Evolutionary conservation across 2,888 invertebrate species (phyloP).

Genomic region (Pseudococcus jackbeardsleyi): DNA sequence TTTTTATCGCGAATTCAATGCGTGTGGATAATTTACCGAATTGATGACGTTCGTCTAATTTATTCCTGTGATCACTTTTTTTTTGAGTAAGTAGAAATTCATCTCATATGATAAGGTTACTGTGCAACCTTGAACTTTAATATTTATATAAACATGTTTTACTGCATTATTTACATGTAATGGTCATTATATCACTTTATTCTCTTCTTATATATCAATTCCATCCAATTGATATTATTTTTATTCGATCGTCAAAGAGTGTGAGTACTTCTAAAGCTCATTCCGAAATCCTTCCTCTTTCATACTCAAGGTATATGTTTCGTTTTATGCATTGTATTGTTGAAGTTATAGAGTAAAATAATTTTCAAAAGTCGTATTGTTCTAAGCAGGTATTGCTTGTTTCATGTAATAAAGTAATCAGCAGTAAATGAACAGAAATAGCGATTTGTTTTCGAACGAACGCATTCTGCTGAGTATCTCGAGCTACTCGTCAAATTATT

Average conservation of each 20-base stretch:
- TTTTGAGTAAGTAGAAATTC: conserved; percentile 37
- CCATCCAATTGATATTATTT: background rate
- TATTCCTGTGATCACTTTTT: conserved; percentile 7
- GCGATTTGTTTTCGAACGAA: background rate
- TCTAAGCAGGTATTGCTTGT: background rate
- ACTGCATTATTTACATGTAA: conserved; percentile 31
- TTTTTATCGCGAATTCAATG: background rate
- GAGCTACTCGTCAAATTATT: background rate
- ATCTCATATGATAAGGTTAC: conserved; percentile 35
- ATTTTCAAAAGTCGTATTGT: background rate
- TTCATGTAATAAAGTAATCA: background rate
- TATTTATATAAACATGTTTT: conserved; percentile 47
- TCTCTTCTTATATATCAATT: background rate
- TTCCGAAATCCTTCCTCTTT: background rate
- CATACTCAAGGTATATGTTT: background rate
- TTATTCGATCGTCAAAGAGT: background rate
- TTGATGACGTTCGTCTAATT: background rate
- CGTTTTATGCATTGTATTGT: background rate
- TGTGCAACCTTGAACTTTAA: conserved; percentile 55
- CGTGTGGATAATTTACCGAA: background rate
- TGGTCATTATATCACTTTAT: background rate
- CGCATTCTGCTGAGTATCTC: background rate
- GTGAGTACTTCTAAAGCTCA: background rate
- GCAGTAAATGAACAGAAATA: background rate
- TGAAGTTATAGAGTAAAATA: background rate